Evolutionary conservation across 2,797 vertebrate genomes (phyloP).

Genomic region (Rhabdomys pumilio): DNA sequence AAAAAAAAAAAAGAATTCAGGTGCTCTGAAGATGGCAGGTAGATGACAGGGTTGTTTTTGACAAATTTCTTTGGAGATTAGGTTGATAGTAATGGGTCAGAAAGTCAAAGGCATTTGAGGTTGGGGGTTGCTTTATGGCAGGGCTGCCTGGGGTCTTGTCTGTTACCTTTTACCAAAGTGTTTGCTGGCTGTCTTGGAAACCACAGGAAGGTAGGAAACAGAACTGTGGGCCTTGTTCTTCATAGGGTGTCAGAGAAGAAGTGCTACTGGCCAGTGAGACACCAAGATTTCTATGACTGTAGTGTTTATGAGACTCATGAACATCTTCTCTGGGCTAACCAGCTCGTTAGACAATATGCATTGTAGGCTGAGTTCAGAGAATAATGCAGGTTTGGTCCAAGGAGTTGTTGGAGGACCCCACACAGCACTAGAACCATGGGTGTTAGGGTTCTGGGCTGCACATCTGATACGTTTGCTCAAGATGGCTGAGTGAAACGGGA

Average conservation of each 20-base stretch:
- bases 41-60: background rate
- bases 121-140: background rate
- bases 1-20: background rate
- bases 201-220: background rate
- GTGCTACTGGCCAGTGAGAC: background rate
- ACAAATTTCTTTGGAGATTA: background rate
- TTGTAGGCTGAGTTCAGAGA: background rate
- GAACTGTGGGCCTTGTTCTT: background rate
- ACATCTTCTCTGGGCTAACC: background rate
- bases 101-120: background rate
- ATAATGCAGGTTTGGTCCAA: background rate
- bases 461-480: background rate
- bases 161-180: background rate
- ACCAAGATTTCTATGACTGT: background rate
- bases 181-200: background rate
- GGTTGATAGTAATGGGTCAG: background rate
- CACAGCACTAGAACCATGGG: background rate
- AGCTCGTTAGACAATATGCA: background rate
- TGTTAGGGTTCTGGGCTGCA: background rate
- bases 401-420: background rate
- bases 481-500: background rate
- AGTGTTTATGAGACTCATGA: background rate
- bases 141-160: background rate
- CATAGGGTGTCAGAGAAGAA: background rate
- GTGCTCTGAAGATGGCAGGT: background rate